Evolutionary conservation across 1,140 invertebrate genomes (phyloP), one percentile per base, ranked within the genome.

Genomic region (Sminthurinus signatus): DNA sequence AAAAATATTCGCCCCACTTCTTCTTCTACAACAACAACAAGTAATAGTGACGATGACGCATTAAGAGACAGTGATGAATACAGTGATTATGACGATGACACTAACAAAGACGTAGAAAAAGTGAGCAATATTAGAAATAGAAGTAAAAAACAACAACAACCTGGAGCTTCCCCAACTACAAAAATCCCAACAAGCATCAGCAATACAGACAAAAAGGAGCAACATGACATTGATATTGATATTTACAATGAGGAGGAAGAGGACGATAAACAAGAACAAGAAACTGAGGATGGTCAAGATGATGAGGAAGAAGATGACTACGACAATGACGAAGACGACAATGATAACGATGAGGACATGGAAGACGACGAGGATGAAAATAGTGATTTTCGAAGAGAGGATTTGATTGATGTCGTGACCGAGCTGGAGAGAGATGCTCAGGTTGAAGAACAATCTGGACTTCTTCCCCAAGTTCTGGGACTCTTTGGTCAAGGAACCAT

Each of bases 381-480:
- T 8, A 57, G 60, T 54, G 27, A 21, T 12, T 39, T 59, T 43
- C 14, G 54, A 21, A 15, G 39, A 10, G 10, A 60, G 5, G 65
- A 67, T 60, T 31, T 67, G 14, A 28, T 63, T 29, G 27, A 46
- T 8, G 52, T 60, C 50, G 65, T 67, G 1, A 52, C 56, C 25
- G 28, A 44, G 32, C 51, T 67, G 29, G 65, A 67, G 43, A 50
- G 36, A 19, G 54, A 67, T 25, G 61, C 65, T 54, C 46, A 67
- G 25, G 29, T 2, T 21, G 60, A 67, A 28, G 65, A 67, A 28
- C 21, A 58, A 44, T 25, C 54, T 19, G 52, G 25, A 4, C n/a
- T 55, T 5, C 50, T 62, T 29, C 65, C 65, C 15, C 36, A 67
- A 43, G 52, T 67, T 4, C 31, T 67, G 3, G 55, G 42, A 28